These are phyloP conservation scores for Patella caerulea DNA, from an alignment of 2,888 invertebrate species.

Conservation along the genomic window DNA sequence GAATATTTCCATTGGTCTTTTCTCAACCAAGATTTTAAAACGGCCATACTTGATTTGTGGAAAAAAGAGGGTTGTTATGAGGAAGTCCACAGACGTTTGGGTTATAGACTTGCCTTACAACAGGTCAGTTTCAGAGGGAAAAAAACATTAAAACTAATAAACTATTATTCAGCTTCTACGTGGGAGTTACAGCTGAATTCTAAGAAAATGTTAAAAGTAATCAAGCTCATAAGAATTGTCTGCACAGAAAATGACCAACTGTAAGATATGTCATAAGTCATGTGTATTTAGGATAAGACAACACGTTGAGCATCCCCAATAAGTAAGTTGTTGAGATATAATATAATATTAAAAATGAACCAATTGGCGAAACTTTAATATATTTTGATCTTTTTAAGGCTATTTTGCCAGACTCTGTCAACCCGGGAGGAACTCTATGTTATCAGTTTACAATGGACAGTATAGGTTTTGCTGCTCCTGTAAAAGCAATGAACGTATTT, in stretches of 20 bases:
- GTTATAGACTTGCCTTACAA: conserved; percentile 30
- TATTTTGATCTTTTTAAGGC: not conserved
- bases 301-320: too few species aligned
- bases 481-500: conserved; percentile 24
- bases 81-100: conserved; percentile 26
- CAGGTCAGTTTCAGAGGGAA: conserved; percentile 14
- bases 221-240: not conserved
- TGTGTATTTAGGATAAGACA: too few species aligned
- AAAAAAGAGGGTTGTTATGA: conserved; percentile 32
- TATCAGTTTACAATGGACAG: conserved; percentile 27
- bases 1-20: conserved; percentile 35
- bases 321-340: too few species aligned
- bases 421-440: conserved; percentile 21
- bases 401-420: conserved; percentile 5
- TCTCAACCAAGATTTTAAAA: conserved; percentile 30
- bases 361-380: too few species aligned
- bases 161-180: too few species aligned
- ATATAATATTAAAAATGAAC: too few species aligned
- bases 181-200: too few species aligned
- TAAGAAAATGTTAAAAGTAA: too few species aligned
- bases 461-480: conserved; percentile 35
- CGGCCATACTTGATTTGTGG: conserved; percentile 27
- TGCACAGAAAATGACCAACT: not conserved
- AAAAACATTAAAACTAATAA: too few species aligned
- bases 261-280: too few species aligned